Base-by-base conservation (phyloP, 2,888 invertebrate species). In the Molanna angustata region DNA sequence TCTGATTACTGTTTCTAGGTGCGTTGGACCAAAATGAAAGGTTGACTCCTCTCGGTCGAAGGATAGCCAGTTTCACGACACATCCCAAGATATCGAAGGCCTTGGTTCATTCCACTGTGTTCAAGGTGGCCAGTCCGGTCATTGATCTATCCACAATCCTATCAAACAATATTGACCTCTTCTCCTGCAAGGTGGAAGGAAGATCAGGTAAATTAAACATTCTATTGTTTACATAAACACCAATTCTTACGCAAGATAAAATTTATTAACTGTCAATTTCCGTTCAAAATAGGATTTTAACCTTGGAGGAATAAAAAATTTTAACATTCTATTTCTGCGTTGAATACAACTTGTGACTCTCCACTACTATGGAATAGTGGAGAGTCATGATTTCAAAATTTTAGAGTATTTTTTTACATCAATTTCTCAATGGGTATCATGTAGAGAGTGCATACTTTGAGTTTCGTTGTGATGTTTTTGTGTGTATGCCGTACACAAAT, bases 41-140 rank as follows among this genome's bases (percentile, higher is more conserved):
- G 21, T 64, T 88, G 9, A 87, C 88, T 0, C 69, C 81, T 0
- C 69, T 88, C 0, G 88, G 88, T 1, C 65, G 66, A 18, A 62
- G 78, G 0, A 67, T 84, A 1, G 69, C 80, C 0, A 57, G 70
- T 0, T 74, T 88, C 54, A 69, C 80, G 14, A 64, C 84, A 0
- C 78, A 80, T 61, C 87, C 87, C 1, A 79, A 80, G 53, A 62
- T 85, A 27, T 80, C 79, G 1, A 81, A 79, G 64, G 74, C 80
- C 1, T 62, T 86, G 56, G 68, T 86, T n/a, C 76, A 80, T 64
- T 71, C 82, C 0, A 69, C 77, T 1, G 68, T 81, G 4, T 74
- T 82, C 56, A 78, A 79, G 57, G 80, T 83, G 55, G 65, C 79
- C 0, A 67, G 70, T 31, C 79, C 81, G 1, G 65, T 80, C 11